Conservation (phyloP, 2,113 vertebrate genomes). For the Mustelus asterias region DNA sequence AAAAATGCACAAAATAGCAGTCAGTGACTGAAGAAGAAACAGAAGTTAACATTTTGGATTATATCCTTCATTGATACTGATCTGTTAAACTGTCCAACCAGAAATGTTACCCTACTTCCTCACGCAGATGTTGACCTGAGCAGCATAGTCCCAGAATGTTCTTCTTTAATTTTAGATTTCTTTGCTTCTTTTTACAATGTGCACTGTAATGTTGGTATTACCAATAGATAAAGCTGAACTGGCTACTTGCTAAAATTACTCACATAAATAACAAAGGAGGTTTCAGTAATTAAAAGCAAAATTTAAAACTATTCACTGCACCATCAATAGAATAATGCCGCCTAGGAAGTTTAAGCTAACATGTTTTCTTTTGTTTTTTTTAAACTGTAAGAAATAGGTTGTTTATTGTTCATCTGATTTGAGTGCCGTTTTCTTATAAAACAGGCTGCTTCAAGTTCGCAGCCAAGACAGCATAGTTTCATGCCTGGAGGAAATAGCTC, state of each 20-base stretch:
- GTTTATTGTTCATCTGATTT: slow-evolving; percentile 17
- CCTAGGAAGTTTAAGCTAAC: neutral
- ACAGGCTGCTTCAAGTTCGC: neutral
- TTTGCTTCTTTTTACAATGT: neutral
- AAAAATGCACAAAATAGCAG: neutral
- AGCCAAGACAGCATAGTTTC: slow-evolving; percentile 45
- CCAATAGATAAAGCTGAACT: neutral
- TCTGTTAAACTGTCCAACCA: neutral
- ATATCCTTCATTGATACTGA: neutral
- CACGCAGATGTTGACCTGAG: neutral
- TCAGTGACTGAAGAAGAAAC: neutral
- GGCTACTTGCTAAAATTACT: neutral
- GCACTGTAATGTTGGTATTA: neutral
- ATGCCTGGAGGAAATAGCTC: slow-evolving; percentile 62
- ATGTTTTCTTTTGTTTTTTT: neutral
- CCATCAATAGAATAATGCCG: neutral
- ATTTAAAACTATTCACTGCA: neutral
- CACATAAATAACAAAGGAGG: neutral
- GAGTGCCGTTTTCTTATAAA: slow-evolving; percentile 19
- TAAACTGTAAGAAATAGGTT: neutral
- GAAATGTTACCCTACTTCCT: neutral
- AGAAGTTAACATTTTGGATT: neutral
- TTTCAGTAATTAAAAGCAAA: neutral
- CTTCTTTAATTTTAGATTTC: neutral
- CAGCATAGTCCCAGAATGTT: neutral